Percentiles rank a stretch among this genome's conserved stretches.
phyloP scores from a whole-genome alignment of 2,797 vertebrate genomes.

The Loriculus beryllinus region DNA sequence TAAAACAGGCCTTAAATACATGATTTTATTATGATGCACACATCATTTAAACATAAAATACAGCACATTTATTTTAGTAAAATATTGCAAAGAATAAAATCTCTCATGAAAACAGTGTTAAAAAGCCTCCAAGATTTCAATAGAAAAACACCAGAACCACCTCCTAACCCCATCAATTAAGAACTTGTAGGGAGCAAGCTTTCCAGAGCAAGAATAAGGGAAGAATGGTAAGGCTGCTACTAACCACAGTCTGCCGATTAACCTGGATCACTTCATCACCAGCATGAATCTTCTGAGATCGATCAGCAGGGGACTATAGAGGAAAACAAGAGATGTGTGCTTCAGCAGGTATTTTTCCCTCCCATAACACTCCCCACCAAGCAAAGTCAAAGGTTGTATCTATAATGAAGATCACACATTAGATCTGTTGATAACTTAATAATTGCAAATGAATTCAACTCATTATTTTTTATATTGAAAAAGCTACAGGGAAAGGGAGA shows the following conservation, averaged over 20 bases:
- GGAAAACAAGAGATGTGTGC: background rate
- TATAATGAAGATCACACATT: background rate
- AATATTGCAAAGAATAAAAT: background rate
- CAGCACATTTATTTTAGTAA: background rate
- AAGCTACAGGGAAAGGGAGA: background rate
- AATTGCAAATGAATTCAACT: background rate
- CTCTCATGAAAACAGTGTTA: background rate
- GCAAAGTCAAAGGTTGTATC: background rate
- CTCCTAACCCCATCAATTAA: background rate
- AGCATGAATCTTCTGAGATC: conserved; percentile 91
- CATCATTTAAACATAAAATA: background rate
- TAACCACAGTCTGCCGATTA: conserved; percentile 94
- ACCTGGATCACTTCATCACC: conserved; percentile 96
- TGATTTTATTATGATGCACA: background rate
- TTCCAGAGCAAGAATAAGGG: background rate
- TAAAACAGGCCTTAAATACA: background rate
- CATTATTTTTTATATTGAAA: background rate
- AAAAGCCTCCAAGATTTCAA: background rate
- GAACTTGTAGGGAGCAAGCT: background rate
- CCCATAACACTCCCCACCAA: background rate
- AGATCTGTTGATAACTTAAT: background rate
- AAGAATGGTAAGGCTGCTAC: conserved; percentile 9
- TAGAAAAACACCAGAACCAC: background rate
- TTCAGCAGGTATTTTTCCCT: background rate
- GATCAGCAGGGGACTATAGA: conserved; percentile 89